Evolutionary conservation across 1,140 invertebrate genomes (phyloP).

Genomic region (Lepidurus packardi): DNA sequence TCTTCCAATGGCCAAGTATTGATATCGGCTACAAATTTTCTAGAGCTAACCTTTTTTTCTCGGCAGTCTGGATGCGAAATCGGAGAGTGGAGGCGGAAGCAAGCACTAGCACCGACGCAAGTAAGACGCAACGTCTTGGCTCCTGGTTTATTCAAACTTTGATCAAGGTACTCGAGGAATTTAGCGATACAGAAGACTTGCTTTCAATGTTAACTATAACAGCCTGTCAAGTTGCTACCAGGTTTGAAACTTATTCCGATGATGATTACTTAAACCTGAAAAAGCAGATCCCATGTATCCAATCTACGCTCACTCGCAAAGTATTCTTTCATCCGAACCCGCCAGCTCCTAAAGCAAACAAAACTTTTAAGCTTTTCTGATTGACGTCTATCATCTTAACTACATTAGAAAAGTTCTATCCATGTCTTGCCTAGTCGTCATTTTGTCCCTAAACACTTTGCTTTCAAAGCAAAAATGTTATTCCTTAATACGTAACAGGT

Average conservation of each 20-base stretch:
- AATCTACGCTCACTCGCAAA: constrained; percentile 81
- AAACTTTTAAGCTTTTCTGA: background rate
- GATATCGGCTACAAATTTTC: background rate
- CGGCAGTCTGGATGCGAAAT: background rate
- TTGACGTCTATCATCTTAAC: background rate
- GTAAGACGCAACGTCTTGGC: constrained; percentile 85
- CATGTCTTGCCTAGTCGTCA: too few species aligned
- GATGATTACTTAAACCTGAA: constrained; percentile 78
- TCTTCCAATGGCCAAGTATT: background rate
- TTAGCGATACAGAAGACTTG: constrained; percentile 68
- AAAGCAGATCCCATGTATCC: constrained; percentile 92
- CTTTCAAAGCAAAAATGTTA: too few species aligned
- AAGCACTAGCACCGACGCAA: constrained; percentile 35
- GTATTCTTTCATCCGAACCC: constrained; percentile 40
- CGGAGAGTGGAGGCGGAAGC: background rate
- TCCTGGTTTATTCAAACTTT: constrained; percentile 97
- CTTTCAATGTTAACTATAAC: constrained; percentile 84
- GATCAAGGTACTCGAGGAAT: constrained; percentile 65
- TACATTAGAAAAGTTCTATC: too few species aligned
- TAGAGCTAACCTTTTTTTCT: background rate
- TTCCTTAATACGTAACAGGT: too few species aligned
- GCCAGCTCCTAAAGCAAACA: background rate
- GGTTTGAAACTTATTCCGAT: constrained; percentile 85
- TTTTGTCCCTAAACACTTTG: too few species aligned
- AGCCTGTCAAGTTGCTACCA: constrained; percentile 70